These are phyloP conservation scores for Actinemys pallida DNA, from an alignment of 2,113 vertebrate species.

Conservation along the genomic window DNA sequence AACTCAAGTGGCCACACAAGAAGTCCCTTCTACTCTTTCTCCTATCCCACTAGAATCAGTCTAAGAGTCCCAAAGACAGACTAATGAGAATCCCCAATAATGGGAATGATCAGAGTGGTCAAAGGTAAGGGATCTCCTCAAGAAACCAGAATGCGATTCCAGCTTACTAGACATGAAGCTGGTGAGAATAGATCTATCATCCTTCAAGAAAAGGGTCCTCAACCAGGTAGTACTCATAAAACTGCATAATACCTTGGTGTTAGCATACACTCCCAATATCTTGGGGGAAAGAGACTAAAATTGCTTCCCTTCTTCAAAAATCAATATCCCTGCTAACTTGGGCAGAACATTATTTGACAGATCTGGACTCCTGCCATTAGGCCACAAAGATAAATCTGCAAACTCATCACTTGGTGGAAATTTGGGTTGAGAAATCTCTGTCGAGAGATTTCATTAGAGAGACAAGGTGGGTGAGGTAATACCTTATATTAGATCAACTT, in stretches of 20 bases:
- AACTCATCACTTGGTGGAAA: slow-evolving; percentile 21
- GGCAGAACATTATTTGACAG: slow-evolving; percentile 70
- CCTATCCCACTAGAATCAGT: slow-evolving; percentile 7
- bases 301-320: slow-evolving; percentile 70
- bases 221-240: slow-evolving; percentile 72
- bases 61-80: slow-evolving; percentile 22
- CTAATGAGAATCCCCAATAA: slow-evolving; percentile 21
- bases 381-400: slow-evolving; percentile 25
- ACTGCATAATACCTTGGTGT: slow-evolving; percentile 32
- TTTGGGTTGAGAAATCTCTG: background rate
- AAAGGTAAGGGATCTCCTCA: slow-evolving; percentile 38
- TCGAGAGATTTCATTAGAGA: no score
- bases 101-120: slow-evolving; percentile 52
- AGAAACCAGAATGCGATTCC: slow-evolving; percentile 29
- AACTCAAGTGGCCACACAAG: slow-evolving; percentile 42
- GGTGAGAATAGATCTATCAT: slow-evolving; percentile 14
- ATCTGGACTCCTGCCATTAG: slow-evolving; percentile 63
- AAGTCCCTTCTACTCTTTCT: slow-evolving; percentile 41
- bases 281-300: background rate
- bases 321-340: slow-evolving; percentile 70
- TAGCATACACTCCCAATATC: background rate
- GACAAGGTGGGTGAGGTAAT: no score
- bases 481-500: no score
- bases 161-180: slow-evolving; percentile 16
- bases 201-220: slow-evolving; percentile 47